phyloP scores from a whole-genome alignment of 64 coral and sea anemone species.

The Montipora foliosa region DNA sequence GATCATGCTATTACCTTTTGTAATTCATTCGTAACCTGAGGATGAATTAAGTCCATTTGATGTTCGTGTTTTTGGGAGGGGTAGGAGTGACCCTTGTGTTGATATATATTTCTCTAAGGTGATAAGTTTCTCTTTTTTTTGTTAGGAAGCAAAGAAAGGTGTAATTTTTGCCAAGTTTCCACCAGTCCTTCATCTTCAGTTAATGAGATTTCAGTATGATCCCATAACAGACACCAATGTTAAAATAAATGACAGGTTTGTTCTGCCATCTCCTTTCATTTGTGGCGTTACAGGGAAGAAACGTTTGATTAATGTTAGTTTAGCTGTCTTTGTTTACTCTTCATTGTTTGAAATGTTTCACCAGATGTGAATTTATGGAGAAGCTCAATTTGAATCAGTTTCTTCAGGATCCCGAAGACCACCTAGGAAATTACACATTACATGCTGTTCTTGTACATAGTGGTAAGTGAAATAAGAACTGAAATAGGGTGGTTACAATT shows the following conservation, averaged over 20 bases:
- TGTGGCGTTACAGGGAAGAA: background rate
- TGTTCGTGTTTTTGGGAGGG: no score
- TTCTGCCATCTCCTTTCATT: background rate
- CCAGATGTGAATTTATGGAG: conserved; percentile 97
- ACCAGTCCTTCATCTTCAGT: conserved; percentile 91
- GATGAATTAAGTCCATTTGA: no score
- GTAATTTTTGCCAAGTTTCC: conserved; percentile 92
- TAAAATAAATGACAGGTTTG: conserved; percentile 99
- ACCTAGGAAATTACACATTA: conserved; percentile 82
- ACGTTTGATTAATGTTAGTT: no score
- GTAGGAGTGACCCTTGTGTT: no score
- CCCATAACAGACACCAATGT: conserved; percentile 97
- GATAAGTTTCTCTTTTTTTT: background rate
- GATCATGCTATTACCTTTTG: no score
- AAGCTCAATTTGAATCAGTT: conserved; percentile 92
- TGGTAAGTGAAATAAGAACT: conserved; percentile 61
- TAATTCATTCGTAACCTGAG: no score
- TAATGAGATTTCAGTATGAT: conserved; percentile 99
- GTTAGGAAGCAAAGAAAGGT: conserved; percentile 96
- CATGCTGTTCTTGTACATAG: conserved; percentile 99
- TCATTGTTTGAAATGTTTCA: conserved; percentile 13
- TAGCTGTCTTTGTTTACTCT: background rate
- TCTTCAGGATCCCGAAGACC: conserved; percentile 84
- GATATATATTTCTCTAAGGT: background rate
- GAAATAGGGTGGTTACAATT: no score